These are phyloP conservation scores for Graptemys geographica DNA, from an alignment of 2,797 vertebrate genomes.

Conservation along the genomic window DNA sequence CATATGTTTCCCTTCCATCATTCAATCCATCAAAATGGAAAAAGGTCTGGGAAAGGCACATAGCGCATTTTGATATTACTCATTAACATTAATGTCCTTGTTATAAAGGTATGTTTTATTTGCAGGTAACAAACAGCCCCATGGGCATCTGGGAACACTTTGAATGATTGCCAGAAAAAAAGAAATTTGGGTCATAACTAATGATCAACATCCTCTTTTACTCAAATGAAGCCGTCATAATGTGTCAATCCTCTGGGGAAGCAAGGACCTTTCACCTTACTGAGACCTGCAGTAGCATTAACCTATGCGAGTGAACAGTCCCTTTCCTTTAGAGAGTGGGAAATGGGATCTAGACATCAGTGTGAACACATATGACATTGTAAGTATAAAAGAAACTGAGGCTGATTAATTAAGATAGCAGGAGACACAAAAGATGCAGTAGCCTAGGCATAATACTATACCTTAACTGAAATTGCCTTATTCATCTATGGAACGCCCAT, in stretches of 20 bases:
- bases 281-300: slow-evolving; percentile 80
- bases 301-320: slow-evolving; percentile 56
- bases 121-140: slow-evolving; percentile 77
- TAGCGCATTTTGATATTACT: slow-evolving; percentile 75
- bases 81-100: slow-evolving; percentile 72
- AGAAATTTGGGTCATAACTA: slow-evolving; percentile 82
- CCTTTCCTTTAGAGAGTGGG: slow-evolving; percentile 32
- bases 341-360: slow-evolving; percentile 50
- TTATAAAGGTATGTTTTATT: slow-evolving; percentile 83
- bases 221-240: slow-evolving; percentile 85
- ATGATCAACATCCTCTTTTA: slow-evolving; percentile 86
- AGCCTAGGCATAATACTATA: background rate
- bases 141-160: slow-evolving; percentile 83
- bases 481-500: background rate
- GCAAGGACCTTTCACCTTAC: slow-evolving; percentile 83
- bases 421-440: background rate
- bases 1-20: slow-evolving; percentile 84
- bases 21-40: slow-evolving; percentile 79
- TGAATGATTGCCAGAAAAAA: slow-evolving; percentile 82
- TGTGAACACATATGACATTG: background rate
- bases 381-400: slow-evolving; percentile 24
- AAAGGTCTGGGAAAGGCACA: slow-evolving; percentile 67
- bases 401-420: background rate
- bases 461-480: background rate
- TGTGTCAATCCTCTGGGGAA: slow-evolving; percentile 80